Conservation (phyloP, 2,113 vertebrate species). For the Grallaria varia region DNA sequence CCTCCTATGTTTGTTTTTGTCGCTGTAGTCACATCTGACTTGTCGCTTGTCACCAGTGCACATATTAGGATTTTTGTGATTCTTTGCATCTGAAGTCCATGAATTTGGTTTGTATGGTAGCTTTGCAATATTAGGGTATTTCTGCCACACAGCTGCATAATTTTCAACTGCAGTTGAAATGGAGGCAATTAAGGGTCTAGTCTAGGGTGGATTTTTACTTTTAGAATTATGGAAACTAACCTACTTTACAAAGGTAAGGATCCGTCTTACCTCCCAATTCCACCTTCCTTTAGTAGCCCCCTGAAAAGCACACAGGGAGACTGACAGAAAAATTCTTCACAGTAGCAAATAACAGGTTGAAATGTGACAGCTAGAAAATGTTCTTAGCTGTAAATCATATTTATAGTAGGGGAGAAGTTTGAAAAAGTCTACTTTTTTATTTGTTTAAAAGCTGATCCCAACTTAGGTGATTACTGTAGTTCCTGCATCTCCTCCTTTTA, state of each 20-base stretch:
- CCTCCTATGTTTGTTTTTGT: background rate
- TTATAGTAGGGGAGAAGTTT: background rate
- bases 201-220: background rate
- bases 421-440: background rate
- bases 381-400: background rate
- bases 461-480: background rate
- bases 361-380: constrained; percentile 12
- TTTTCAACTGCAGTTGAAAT: background rate
- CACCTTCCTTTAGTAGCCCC: background rate
- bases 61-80: background rate
- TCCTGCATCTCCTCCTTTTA: background rate
- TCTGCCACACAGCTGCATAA: background rate
- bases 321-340: constrained; percentile 34
- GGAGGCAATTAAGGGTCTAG: background rate
- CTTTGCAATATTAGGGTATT: background rate
- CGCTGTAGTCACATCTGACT: background rate
- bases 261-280: background rate
- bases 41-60: background rate
- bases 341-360: background rate
- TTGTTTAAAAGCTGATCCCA: background rate
- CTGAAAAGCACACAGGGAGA: background rate
- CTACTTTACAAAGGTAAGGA: background rate
- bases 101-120: background rate
- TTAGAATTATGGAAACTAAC: background rate
- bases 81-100: background rate